A percentile compares a stretch with the other conserved stretches of the same genome.
Conservation (phyloP, 2,797 vertebrate genomes). For the Pipistrellus kuhlii region DNA sequence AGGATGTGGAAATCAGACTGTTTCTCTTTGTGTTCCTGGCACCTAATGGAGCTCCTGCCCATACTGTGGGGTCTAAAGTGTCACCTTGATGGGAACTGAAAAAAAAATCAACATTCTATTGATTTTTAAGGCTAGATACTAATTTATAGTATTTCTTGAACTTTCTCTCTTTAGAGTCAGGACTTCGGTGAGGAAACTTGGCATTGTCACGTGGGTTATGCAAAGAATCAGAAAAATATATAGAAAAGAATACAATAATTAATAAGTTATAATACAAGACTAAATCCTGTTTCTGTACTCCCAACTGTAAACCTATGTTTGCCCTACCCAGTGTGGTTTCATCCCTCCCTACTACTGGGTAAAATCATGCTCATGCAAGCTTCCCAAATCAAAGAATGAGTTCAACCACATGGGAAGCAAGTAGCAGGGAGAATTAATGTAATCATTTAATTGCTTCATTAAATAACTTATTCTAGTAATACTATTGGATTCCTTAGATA, state of each 20-base stretch:
- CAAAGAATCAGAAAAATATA: neutral
- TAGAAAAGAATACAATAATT: neutral
- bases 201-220: neutral
- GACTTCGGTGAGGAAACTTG: neutral
- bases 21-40: neutral
- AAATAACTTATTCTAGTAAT: neutral
- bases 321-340: neutral
- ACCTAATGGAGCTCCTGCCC: accelerated
- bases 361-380: neutral
- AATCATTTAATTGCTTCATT: neutral
- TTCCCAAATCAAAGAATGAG: neutral
- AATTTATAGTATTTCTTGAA: neutral
- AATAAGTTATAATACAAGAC: neutral
- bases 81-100: neutral
- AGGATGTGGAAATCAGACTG: accelerated
- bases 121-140: conserved; percentile 1
- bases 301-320: neutral
- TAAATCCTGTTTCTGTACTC: neutral
- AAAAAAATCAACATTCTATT: neutral
- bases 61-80: neutral
- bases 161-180: neutral
- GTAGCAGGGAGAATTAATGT: neutral
- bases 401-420: neutral
- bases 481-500: neutral
- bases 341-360: neutral